Evolutionary conservation across 2,113 vertebrate species (phyloP), one percentile per base, ranked within the genome.

Genomic region (Deroptyus accipitrinus): DNA sequence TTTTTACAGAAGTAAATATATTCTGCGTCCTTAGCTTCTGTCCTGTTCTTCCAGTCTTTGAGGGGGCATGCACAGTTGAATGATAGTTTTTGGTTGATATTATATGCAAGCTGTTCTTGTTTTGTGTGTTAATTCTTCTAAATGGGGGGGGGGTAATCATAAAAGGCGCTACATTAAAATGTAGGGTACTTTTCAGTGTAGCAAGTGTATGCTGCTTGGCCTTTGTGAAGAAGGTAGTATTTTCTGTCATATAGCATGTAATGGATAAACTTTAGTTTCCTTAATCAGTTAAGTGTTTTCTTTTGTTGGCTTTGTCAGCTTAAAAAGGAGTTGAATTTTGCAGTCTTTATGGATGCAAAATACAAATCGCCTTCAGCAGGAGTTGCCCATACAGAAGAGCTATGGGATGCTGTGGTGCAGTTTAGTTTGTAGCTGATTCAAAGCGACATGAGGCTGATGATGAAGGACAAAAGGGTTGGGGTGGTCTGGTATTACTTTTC

Each of bases 61-160:
- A 31, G 2, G 2, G 16, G 3, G 1, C 12, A 31, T 28, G 30
- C 18, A 39, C 7, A 89, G 12, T 6, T 81, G 25, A 63, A 24
- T 87, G 27, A 8, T 75, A 3, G 27, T 59, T 81, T 70, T 69
- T 75, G 15, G 10, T 39, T 78, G 28, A 42, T 67, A 35, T 0
- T 80, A 9, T n/a, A 46, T 35, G 15, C 46, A 75, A 61, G 3
- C 28, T 84, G 19, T 0, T 84, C 61, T 44, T 51, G 9, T 30
- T 80, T 66, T 52, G 13, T 70, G 9, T 35, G 84, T 84, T 44
- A 54, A 22, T 70, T 70, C 8, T 84, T 78, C 54, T 51, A 54
- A 55, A 14, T 11, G 4, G 1, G 4, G 4, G 3, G 1, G 4
- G 2, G 6, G 7, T 85, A 33, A 27, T 80, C 5, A 6, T 30